phyloP scores from a whole-genome alignment of 1,140 invertebrate genomes.

The Lasioglossum baleicum region DNA sequence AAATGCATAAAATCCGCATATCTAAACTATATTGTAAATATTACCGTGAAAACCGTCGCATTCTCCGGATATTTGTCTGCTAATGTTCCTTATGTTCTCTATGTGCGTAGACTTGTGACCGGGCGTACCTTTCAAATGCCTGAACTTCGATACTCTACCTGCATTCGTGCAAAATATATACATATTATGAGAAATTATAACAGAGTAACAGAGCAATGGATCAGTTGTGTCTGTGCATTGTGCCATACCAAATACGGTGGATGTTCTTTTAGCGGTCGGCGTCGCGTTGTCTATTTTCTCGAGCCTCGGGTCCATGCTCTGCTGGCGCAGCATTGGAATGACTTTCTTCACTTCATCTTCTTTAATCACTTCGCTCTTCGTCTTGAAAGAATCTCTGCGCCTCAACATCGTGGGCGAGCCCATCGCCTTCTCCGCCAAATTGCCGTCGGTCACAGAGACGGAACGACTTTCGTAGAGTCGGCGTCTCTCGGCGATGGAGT shows the following conservation, averaged over 20 bases:
- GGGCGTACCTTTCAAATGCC: constrained; percentile 94
- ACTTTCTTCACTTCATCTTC: constrained; percentile 81
- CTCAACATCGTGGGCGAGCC: constrained; percentile 86
- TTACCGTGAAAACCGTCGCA: constrained; percentile 95
- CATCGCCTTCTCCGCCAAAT: constrained; percentile 83
- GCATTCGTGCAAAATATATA: constrained; percentile 52
- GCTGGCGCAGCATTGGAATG: constrained; percentile 78
- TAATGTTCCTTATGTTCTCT: constrained; percentile 94
- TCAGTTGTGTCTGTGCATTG: constrained; percentile 30
- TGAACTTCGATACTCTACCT: constrained; percentile 95
- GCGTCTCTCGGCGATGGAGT: constrained; percentile 88
- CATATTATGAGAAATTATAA: constrained; percentile 11
- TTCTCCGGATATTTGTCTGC: constrained; percentile 94
- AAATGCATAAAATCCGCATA: too few species aligned
- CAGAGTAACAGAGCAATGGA: not conserved
- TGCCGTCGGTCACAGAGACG: constrained; percentile 81
- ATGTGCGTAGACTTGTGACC: constrained; percentile 94
- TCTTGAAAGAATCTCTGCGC: constrained; percentile 83
- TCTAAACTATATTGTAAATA: too few species aligned
- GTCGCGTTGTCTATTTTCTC: constrained; percentile 78
- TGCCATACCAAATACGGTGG: constrained; percentile 88
- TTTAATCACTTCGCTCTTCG: constrained; percentile 79
- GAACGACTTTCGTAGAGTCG: constrained; percentile 88
- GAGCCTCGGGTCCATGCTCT: constrained; percentile 79
- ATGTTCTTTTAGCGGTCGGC: constrained; percentile 87